Conservation (phyloP, 2,888 invertebrate genomes). For the Plemyria rubiginata region DNA sequence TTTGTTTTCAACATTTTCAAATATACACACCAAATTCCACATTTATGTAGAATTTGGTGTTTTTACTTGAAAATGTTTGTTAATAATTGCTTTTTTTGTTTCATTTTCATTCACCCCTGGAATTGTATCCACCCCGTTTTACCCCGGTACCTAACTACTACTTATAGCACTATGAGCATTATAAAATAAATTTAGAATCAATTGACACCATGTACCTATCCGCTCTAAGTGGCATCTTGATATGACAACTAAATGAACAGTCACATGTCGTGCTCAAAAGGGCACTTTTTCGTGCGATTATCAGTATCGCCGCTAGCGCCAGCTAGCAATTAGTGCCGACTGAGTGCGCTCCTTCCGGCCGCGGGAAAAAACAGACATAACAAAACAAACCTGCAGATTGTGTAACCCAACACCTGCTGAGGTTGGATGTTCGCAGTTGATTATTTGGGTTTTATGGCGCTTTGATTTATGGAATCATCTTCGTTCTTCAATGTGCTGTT, state of each 20-base stretch:
- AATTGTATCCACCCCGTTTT: no score
- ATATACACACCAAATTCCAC: no score
- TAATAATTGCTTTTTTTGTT: no score
- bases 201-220: not conserved
- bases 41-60: no score
- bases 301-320: conserved; percentile 40
- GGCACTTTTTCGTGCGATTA: conserved; percentile 23
- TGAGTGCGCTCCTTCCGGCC: conserved; percentile 54
- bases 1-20: no score
- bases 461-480: not conserved
- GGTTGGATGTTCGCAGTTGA: conserved; percentile 32
- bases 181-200: no score
- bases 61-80: no score
- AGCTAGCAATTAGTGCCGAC: conserved; percentile 55
- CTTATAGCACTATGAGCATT: no score
- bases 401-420: conserved; percentile 58
- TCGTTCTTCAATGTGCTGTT: not conserved
- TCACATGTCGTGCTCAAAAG: conserved; percentile 18
- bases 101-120: no score
- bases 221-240: not conserved
- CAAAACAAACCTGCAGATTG: conserved; percentile 47
- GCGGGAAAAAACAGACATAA: conserved; percentile 51
- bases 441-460: conserved; percentile 15
- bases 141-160: no score
- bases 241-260: not conserved